Evolutionary conservation across 2,888 invertebrate species (phyloP).

Genomic region (Parapristionchus giblindavisi): DNA sequence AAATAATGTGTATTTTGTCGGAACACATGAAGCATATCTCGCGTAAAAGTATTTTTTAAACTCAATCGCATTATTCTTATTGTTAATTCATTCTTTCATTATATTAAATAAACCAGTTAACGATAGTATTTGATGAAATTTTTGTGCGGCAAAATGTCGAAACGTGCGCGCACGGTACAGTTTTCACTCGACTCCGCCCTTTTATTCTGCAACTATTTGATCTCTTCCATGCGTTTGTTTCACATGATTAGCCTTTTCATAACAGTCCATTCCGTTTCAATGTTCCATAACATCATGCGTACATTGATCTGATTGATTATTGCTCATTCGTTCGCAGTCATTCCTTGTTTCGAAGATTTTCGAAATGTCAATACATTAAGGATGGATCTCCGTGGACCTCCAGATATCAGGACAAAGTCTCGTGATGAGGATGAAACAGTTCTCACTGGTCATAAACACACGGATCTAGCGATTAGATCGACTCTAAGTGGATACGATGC

Average conservation of each 20-base stretch:
- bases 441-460: constrained; percentile 20
- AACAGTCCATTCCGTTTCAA: neutral
- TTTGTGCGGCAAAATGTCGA: neutral
- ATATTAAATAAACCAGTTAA: no score
- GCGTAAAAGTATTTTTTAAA: no score
- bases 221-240: constrained; percentile 2
- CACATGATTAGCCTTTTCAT: constrained; percentile 6
- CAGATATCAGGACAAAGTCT: neutral
- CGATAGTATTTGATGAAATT: no score
- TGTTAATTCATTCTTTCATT: no score
- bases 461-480: constrained; percentile 30
- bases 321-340: neutral
- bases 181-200: neutral
- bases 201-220: neutral
- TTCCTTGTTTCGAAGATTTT: neutral
- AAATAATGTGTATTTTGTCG: no score
- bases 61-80: no score
- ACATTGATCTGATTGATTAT: neutral
- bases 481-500: constrained; percentile 55
- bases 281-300: neutral
- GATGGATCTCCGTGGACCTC: constrained; percentile 27
- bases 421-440: constrained; percentile 6
- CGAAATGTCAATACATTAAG: neutral
- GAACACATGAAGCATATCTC: no score
- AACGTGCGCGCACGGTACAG: constrained; percentile 17